Evolutionary conservation across 2,113 vertebrate genomes (phyloP).

Genomic region (Chroicocephalus ridibundus): DNA sequence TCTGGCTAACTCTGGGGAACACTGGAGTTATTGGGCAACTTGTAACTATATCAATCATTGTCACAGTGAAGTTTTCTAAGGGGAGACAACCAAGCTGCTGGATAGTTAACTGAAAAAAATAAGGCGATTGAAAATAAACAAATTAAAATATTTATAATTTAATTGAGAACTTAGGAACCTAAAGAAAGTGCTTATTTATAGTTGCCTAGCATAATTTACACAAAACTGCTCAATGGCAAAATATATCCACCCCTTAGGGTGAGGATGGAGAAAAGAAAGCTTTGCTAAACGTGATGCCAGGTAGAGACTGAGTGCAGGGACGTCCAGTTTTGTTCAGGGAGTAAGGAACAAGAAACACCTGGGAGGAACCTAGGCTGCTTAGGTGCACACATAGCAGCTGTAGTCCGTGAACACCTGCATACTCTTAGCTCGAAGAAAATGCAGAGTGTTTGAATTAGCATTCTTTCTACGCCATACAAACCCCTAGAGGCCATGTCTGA

Average conservation of each 20-base stretch:
- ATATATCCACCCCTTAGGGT: neutral
- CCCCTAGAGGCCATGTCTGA: neutral
- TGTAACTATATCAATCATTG: accelerated
- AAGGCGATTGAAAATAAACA: neutral
- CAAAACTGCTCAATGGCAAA: neutral
- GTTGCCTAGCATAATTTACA: neutral
- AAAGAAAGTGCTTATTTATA: neutral
- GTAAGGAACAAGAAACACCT: neutral
- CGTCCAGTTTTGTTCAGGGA: neutral
- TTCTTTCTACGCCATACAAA: neutral
- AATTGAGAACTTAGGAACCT: neutral
- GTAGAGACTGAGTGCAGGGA: neutral
- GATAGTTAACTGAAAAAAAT: neutral
- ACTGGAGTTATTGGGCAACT: neutral
- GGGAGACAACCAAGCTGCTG: neutral
- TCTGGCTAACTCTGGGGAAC: neutral
- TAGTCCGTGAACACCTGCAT: neutral
- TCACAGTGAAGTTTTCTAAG: neutral
- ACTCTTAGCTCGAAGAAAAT: neutral
- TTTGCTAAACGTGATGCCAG: neutral
- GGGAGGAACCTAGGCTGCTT: neutral
- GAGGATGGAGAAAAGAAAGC: neutral
- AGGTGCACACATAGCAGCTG: neutral
- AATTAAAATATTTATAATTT: neutral
- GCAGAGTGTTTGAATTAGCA: neutral